Conservation (phyloP, 1,140 invertebrate genomes). For the Oedothorax gibbosus region DNA sequence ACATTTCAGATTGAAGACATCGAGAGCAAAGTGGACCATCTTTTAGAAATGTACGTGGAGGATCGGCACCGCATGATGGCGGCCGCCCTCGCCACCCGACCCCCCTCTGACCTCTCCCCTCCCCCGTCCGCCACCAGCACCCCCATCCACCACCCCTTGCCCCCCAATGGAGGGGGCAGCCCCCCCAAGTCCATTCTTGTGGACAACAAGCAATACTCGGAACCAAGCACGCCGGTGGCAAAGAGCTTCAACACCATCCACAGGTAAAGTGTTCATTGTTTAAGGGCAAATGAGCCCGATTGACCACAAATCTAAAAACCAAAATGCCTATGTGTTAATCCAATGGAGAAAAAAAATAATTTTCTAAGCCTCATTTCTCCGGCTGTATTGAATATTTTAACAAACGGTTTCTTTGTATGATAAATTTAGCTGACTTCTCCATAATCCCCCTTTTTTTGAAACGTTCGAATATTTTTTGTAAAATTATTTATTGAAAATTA, state of each 20-base stretch:
- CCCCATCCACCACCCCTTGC: conserved; percentile 61
- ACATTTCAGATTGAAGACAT: conserved; percentile 90
- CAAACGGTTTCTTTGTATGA: too few species aligned
- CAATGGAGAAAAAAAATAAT: too few species aligned
- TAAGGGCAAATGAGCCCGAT: too few species aligned
- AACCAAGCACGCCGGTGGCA: conserved; percentile 79
- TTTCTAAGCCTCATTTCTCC: too few species aligned
- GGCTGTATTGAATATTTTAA: too few species aligned
- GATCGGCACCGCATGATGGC: conserved; percentile 70
- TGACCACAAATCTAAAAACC: too few species aligned
- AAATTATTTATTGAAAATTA: too few species aligned
- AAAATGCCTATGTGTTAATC: too few species aligned
- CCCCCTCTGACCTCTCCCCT: conserved; percentile 62
- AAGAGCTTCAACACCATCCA: conserved; percentile 76
- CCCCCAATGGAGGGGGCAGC: conserved; percentile 63
- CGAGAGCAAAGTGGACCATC: conserved; percentile 91
- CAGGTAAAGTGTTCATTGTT: conserved; percentile 54
- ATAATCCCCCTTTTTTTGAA: too few species aligned
- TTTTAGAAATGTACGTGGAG: conserved; percentile 92
- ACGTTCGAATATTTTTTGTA: too few species aligned
- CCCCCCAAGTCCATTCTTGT: conserved; percentile 75
- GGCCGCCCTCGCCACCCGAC: conserved; percentile 54
- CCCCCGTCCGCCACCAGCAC: conserved; percentile 61
- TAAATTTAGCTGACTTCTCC: too few species aligned
- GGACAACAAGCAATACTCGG: conserved; percentile 79